Evolutionary conservation across 1,140 invertebrate species (phyloP).

Genomic region (Drosophila mojavensis): DNA sequence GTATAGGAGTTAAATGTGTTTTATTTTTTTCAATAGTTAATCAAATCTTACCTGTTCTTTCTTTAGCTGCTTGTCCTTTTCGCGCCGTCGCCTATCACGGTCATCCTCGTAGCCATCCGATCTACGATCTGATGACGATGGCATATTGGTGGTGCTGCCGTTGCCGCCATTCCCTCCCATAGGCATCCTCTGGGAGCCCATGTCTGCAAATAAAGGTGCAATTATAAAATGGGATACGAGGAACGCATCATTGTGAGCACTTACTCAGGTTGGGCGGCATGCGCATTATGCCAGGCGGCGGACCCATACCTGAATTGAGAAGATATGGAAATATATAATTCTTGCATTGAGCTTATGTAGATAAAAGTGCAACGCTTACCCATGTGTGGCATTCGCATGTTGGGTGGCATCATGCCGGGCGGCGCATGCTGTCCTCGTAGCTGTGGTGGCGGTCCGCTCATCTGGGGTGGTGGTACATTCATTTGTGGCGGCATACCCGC

Average conservation of each 20-base stretch:
- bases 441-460: conserved; percentile 83
- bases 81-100: conserved; percentile 64
- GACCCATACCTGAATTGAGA: conserved; percentile 62
- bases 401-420: conserved; percentile 72
- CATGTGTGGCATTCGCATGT: conserved; percentile 77
- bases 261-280: conserved; percentile 48
- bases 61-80: conserved; percentile 67
- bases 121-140: conserved; percentile 80
- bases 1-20: too few relatives aligned
- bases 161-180: conserved; percentile 52
- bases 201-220: conserved; percentile 23
- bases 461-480: conserved; percentile 79
- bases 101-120: conserved; percentile 85
- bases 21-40: background rate
- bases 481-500: conserved; percentile 82
- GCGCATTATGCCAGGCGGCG: conserved; percentile 69
- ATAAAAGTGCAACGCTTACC: conserved; percentile 28
- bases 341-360: background rate
- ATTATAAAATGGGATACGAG: conserved; percentile 15
- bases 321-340: background rate
- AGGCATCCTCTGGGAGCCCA: conserved; percentile 67
- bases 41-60: conserved; percentile 53
- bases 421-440: conserved; percentile 63
- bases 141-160: conserved; percentile 18
- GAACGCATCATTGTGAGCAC: background rate